Evolutionary conservation across 2,113 vertebrate genomes (phyloP), one percentile per base, ranked within the genome.

Genomic region (Hydropotes inermis): DNA sequence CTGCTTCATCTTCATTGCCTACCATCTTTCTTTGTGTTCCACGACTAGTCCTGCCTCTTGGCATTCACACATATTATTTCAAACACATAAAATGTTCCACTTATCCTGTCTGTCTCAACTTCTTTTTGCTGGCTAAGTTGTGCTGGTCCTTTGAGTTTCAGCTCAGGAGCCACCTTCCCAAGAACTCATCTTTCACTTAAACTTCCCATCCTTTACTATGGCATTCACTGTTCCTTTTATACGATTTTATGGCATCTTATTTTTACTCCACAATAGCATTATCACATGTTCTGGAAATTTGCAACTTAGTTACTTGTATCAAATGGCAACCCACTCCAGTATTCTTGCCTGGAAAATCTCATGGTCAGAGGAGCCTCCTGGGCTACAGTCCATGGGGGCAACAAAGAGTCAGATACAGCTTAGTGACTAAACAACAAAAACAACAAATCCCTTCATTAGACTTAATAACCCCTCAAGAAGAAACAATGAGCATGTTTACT

Each of bases 251-350:
- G 36, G 45, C 21, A 27, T 33, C 27, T 54, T 91, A 43, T 88
- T 17, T 14, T 55, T 43, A 86, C 3, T 47, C 30, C 14, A 50
- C 13, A 39, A 82, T 60, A 47, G 15, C 15, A 74, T 2, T 39
- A 47, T 45, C 15, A 76, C 3, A 3, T 28, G 43, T 96, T 60
- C 60, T 21, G 14, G 8, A 95, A 91, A 88, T 64, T 94, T 84
- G 1, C n/a, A 95, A 6, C 86, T 87, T 96, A 83, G 7, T 91
- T 64, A 74, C 96, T 67, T 98, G 45, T 57, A 67, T 67, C 64
- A 36, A 67, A 36, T 67, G 61, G 64, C 64, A 67, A 36, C 16
- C 64, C 64, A 67, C 33, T 67, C 64, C 33, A 36, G 4, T 67
- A 67, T 36, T 67, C 33, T 67, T 67, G 33, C 16, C 64, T 67